A percentile compares a stretch with the other conserved stretches of the same genome.
These are phyloP conservation scores for human (Homo sapiens) DNA, from an alignment of 2,113 vertebrate species.

Conservation along the genomic window GRCh38 chr3:61438501-61439000, in stretches of 20 bases:
- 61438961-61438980: not conserved
- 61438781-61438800: not conserved
- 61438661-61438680: not conserved
- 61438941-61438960: not conserved
- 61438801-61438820: not conserved
- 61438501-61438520: not conserved
- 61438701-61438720: not conserved
- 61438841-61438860: not conserved
- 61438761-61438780: not conserved
- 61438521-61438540: constrained; percentile 24
- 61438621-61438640: not conserved
- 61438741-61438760: not conserved
- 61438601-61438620: not conserved
- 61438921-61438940: not conserved
- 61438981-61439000: not conserved
- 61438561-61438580: not conserved
- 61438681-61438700: not conserved
- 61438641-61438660: not conserved
- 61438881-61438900: not conserved
- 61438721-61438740: not conserved
- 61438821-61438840: not conserved
- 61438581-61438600: not conserved
- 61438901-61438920: constrained; percentile 1
- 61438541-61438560: not conserved
- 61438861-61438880: not conserved